Conservation (phyloP, 2,888 invertebrate genomes). For the Nasonia oneida region DNA sequence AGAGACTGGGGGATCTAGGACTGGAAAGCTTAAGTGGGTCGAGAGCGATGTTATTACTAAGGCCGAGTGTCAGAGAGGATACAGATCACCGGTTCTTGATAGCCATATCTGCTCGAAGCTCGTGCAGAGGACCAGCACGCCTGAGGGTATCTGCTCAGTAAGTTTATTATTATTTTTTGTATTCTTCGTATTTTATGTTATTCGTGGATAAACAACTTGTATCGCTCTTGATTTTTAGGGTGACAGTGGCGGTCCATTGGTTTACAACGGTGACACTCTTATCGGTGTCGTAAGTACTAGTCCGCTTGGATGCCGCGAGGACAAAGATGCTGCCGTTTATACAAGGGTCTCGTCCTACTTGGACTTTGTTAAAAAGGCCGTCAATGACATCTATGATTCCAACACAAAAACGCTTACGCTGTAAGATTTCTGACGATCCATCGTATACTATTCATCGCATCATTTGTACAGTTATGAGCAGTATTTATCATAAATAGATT, state of each 20-base stretch:
- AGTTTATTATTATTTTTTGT: background rate
- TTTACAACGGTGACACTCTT: background rate
- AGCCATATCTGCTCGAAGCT: slow-evolving; percentile 24
- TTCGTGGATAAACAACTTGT: background rate
- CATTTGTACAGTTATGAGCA: too few relatives aligned
- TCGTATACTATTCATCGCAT: too few relatives aligned
- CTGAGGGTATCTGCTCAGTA: slow-evolving; percentile 51
- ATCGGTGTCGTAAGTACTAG: slow-evolving; percentile 26
- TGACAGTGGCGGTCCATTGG: slow-evolving; percentile 28
- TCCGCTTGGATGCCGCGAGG: slow-evolving; percentile 20
- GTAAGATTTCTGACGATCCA: background rate
- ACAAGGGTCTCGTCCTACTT: slow-evolving; percentile 18
- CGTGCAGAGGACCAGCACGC: background rate
- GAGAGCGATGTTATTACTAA: background rate
- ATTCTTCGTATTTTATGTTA: background rate
- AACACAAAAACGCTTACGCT: background rate
- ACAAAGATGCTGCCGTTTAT: slow-evolving; percentile 3
- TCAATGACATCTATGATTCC: background rate
- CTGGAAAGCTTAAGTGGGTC: background rate
- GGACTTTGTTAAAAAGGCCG: background rate
- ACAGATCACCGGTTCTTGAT: background rate
- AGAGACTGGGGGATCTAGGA: background rate
- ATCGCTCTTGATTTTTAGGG: background rate
- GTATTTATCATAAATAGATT: too few relatives aligned
- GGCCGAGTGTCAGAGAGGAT: background rate